Percentiles rank a stretch among this genome's conserved stretches.
Evolutionary conservation across 2,888 invertebrate genomes (phyloP).

Genomic region (Corythucha ciliata): DNA sequence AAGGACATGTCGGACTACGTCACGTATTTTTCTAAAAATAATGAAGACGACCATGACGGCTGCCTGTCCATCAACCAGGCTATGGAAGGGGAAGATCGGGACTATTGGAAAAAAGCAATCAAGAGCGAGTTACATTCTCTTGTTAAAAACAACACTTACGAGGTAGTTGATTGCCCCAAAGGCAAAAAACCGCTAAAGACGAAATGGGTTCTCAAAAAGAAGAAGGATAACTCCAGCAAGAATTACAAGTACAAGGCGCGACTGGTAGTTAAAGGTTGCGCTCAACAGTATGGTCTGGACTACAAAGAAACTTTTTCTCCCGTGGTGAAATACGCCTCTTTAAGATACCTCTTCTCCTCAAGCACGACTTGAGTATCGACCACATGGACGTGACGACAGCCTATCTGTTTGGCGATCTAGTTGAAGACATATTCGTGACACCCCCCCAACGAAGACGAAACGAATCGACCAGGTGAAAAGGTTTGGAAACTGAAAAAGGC

Average conservation of each 20-base stretch:
- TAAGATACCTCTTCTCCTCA: slow-evolving; percentile 32
- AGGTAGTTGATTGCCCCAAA: slow-evolving; percentile 24
- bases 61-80: no score
- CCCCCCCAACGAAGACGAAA: no score
- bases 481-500: slow-evolving; percentile 28
- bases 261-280: slow-evolving; percentile 34
- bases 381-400: slow-evolving; percentile 30
- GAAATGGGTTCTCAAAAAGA: slow-evolving; percentile 35
- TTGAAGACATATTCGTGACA: slow-evolving; percentile 27
- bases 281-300: slow-evolving; percentile 33
- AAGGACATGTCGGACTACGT: neutral
- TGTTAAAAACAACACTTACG: slow-evolving; percentile 34
- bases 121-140: slow-evolving; percentile 32
- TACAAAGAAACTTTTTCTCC: slow-evolving; percentile 35
- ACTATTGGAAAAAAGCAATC: slow-evolving; percentile 4
- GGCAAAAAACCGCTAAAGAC: slow-evolving; percentile 28
- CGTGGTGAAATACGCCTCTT: slow-evolving; percentile 33
- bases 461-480: no score
- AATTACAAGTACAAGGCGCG: slow-evolving; percentile 34
- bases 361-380: slow-evolving; percentile 1
- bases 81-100: neutral
- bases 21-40: no score
- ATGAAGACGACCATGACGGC: no score
- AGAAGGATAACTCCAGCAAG: slow-evolving; percentile 24
- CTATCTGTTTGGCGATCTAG: slow-evolving; percentile 11